Conservation (phyloP, 2,888 invertebrate species). For the Oasisia sp. region DNA sequence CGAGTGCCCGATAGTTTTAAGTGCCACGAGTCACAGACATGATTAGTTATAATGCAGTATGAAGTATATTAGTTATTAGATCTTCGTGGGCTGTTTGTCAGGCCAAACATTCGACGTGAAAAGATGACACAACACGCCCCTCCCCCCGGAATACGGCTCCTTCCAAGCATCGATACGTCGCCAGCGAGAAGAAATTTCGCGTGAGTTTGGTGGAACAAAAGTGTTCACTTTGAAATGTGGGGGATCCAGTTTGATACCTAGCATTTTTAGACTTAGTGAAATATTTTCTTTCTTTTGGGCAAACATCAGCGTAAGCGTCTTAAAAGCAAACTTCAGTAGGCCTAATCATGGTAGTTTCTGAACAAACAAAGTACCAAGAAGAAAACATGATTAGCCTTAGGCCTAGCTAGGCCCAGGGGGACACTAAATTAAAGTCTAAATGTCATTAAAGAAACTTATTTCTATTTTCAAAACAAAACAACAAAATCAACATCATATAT, state of each 20-base stretch:
- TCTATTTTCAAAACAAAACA: no score
- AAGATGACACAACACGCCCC: background rate
- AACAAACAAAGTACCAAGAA: no score
- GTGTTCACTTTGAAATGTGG: no score
- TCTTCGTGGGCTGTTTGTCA: background rate
- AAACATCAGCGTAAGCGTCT: no score
- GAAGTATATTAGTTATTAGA: background rate
- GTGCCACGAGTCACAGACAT: background rate
- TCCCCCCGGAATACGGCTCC: background rate
- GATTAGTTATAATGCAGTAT: background rate
- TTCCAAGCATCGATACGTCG: background rate
- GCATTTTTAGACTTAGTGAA: background rate
- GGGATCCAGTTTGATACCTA: background rate
- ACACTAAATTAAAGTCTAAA: no score
- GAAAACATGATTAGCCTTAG: no score
- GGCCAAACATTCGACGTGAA: background rate
- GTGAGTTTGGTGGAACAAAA: background rate
- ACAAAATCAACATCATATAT: no score
- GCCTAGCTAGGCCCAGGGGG: no score
- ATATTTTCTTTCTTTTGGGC: background rate
- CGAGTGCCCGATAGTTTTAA: background rate
- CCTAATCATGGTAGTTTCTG: no score
- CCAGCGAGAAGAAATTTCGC: background rate
- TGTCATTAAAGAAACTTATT: no score
- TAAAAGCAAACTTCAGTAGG: no score